Evolutionary conservation across 2,888 invertebrate species (phyloP).

Genomic region (Drosophila siamana): DNA sequence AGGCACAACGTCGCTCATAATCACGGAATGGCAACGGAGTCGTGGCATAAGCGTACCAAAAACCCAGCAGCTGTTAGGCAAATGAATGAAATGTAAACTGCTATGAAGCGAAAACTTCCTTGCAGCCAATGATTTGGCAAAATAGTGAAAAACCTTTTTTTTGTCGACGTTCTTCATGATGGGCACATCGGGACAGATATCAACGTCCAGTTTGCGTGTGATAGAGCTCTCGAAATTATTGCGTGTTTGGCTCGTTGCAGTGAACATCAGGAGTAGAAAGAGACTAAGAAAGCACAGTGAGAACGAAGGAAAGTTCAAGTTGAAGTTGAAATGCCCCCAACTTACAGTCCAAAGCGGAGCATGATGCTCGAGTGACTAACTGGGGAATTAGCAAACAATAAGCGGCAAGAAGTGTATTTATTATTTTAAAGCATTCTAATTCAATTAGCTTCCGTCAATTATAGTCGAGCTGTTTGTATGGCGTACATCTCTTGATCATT

Average conservation of each 20-base stretch:
- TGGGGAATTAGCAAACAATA: not conserved
- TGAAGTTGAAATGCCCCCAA: not conserved
- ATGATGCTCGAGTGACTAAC: not conserved
- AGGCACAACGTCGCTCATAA: constrained; percentile 47
- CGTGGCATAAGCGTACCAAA: constrained; percentile 63
- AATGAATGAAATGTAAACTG: not conserved
- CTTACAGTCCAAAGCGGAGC: not conserved
- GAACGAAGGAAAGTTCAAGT: not conserved
- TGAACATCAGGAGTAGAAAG: not conserved
- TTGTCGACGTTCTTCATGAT: constrained; percentile 22
- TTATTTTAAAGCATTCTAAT: constrained; percentile 6
- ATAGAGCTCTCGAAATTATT: not conserved
- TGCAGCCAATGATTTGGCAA: accelerated
- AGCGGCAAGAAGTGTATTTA: not conserved
- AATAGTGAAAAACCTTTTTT: constrained; percentile 17
- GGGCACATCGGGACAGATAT: constrained; percentile 28
- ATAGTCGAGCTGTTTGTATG: not conserved
- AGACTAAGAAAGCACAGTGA: not conserved
- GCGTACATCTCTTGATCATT: constrained; percentile 11
- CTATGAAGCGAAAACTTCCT: not conserved
- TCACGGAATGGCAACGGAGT: constrained; percentile 30
- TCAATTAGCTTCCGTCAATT: constrained; percentile 6
- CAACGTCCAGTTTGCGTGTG: not conserved
- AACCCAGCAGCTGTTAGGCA: constrained; percentile 48
- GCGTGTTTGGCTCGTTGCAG: too few species aligned